Evolutionary conservation across 2,797 vertebrate genomes (phyloP).

Genomic region (Gambelia wislizenii): DNA sequence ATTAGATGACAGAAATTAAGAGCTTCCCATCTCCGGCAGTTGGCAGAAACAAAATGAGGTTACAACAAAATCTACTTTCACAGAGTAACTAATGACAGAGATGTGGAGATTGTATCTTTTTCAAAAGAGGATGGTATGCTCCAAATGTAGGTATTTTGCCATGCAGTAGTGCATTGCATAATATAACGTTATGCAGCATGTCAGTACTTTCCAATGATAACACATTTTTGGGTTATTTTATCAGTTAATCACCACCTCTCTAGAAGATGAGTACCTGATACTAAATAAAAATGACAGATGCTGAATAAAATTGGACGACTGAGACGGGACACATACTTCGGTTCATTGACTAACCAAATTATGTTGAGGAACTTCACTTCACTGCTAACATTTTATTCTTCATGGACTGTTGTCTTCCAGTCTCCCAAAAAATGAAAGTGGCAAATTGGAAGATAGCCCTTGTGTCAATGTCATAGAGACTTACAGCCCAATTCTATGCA

Average conservation of each 20-base stretch:
- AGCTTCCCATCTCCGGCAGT: constrained; percentile 7
- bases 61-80: constrained; percentile 52
- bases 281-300: constrained; percentile 78
- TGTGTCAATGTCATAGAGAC: neutral
- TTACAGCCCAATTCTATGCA: neutral
- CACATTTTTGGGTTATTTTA: constrained; percentile 60
- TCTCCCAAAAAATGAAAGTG: constrained; percentile 67
- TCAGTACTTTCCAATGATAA: constrained; percentile 68
- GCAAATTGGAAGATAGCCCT: constrained; percentile 62
- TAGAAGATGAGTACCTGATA: constrained; percentile 77
- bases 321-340: constrained; percentile 66
- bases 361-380: constrained; percentile 75
- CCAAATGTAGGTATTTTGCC: constrained; percentile 59
- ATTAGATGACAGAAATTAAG: constrained; percentile 49
- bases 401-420: constrained; percentile 66
- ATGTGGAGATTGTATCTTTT: constrained; percentile 39
- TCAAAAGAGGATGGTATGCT: constrained; percentile 53
- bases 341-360: constrained; percentile 78
- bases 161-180: constrained; percentile 48
- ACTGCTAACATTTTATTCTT: constrained; percentile 68
- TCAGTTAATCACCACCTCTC: constrained; percentile 64
- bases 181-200: constrained; percentile 52
- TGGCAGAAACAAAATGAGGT: constrained; percentile 44
- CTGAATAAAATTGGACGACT: constrained; percentile 62
- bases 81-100: constrained; percentile 36